Percentiles rank a stretch among this genome's conserved stretches.
These are phyloP conservation scores for Selenia dentaria DNA, from an alignment of 2,888 invertebrate species.

Conservation along the genomic window DNA sequence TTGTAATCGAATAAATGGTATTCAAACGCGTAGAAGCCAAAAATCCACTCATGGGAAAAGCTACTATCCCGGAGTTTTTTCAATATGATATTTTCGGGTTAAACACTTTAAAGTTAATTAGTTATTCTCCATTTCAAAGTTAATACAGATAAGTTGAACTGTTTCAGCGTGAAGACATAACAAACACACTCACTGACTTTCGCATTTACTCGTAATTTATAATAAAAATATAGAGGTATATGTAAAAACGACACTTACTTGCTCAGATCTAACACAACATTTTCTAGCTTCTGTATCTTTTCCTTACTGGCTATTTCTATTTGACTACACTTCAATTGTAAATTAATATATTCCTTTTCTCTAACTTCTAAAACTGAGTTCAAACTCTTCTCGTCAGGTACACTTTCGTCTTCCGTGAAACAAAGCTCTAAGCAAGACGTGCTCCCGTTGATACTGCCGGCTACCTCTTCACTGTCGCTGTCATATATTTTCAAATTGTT, in stretches of 20 bases:
- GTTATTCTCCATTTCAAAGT: too few relatives aligned
- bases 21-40: too few relatives aligned
- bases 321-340: slow-evolving; percentile 81
- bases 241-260: slow-evolving; percentile 74
- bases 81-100: too few relatives aligned
- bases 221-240: too few relatives aligned
- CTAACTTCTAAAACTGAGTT: slow-evolving; percentile 66
- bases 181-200: too few relatives aligned
- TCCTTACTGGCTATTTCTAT: slow-evolving; percentile 72
- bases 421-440: slow-evolving; percentile 78
- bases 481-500: slow-evolving; percentile 76
- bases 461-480: slow-evolving; percentile 77
- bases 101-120: too few relatives aligned
- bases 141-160: too few relatives aligned
- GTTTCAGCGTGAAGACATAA: too few relatives aligned
- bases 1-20: too few relatives aligned
- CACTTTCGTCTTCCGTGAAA: slow-evolving; percentile 76
- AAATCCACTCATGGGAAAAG: too few relatives aligned
- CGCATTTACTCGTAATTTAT: too few relatives aligned
- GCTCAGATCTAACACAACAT: slow-evolving; percentile 85
- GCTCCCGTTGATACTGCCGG: slow-evolving; percentile 76
- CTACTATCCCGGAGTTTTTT: too few relatives aligned
- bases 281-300: slow-evolving; percentile 76
- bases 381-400: slow-evolving; percentile 61
- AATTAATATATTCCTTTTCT: slow-evolving; percentile 76